phyloP scores from a whole-genome alignment of 2,113 vertebrate genomes.

The Corvus moneduloides region DNA sequence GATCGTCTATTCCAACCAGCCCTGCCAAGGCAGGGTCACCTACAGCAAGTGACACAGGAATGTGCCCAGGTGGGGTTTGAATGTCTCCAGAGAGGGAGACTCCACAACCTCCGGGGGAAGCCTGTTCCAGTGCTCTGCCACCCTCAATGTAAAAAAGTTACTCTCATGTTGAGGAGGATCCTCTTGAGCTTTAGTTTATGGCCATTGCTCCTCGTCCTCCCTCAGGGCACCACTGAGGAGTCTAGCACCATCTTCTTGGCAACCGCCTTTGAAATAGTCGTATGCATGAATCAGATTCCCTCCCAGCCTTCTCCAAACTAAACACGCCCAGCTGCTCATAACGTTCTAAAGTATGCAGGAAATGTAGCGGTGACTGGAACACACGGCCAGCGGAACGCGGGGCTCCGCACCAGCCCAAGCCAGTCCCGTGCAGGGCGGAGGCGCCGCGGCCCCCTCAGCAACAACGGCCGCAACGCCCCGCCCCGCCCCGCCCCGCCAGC shows the following conservation, averaged over 20 bases:
- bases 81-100: neutral
- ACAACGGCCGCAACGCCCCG: neutral
- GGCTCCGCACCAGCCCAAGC: fast-evolving
- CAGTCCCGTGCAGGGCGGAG: fast-evolving
- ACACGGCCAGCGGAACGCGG: fast-evolving
- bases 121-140: neutral
- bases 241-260: too few species aligned
- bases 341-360: fast-evolving
- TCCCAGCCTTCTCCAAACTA: neutral
- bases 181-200: neutral
- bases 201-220: neutral
- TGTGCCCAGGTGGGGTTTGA: neutral
- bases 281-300: neutral
- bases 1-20: too few species aligned
- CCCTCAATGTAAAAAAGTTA: too few species aligned
- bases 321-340: neutral
- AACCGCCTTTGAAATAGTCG: neutral
- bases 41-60: neutral
- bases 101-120: neutral
- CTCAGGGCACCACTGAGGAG: neutral
- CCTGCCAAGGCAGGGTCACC: neutral
- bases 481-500: neutral
- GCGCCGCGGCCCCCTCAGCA: too few species aligned
- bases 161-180: neutral
- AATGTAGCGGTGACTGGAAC: fast-evolving